These are phyloP conservation scores for Dendropsophus ebraccatus DNA, from an alignment of 2,113 vertebrate species.

Conservation along the genomic window DNA sequence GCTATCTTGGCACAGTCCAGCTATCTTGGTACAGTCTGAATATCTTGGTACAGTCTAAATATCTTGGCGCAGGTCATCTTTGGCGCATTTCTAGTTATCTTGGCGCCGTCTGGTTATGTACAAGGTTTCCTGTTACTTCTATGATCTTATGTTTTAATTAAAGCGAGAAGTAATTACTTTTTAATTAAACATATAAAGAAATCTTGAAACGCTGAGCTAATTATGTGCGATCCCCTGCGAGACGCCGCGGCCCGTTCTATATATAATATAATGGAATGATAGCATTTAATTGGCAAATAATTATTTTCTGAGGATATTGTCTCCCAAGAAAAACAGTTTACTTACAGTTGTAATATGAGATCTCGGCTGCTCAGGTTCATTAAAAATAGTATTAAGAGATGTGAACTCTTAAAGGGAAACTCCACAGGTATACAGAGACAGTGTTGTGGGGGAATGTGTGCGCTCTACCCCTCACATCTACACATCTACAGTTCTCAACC, in stretches of 20 bases:
- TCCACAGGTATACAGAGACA: no score
- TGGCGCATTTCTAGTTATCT: not conserved
- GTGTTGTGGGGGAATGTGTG: no score
- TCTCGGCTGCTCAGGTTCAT: not conserved
- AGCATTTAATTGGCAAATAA: conserved; percentile 41
- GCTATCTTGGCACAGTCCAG: not conserved
- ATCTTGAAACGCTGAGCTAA: conserved; percentile 32
- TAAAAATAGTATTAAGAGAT: not conserved
- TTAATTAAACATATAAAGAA: conserved; percentile 47
- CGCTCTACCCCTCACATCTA: no score
- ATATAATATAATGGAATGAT: conserved; percentile 25
- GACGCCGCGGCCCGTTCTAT: not conserved
- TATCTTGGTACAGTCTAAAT: not conserved
- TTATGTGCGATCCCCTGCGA: not conserved
- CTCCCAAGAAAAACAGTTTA: conserved; percentile 1
- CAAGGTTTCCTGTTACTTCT: not conserved
- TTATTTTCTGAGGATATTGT: conserved; percentile 26
- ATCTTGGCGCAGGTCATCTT: not conserved
- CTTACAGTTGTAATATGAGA: not conserved
- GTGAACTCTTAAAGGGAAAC: conserved; percentile 9
- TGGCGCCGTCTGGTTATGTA: not conserved
- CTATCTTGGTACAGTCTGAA: not conserved
- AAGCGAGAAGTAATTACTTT: conserved; percentile 52
- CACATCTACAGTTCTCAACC: no score
- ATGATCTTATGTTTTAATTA: conserved; percentile 43